Evolutionary conservation across 2,797 vertebrate species (phyloP).

Genomic region (Sylvia borin): DNA sequence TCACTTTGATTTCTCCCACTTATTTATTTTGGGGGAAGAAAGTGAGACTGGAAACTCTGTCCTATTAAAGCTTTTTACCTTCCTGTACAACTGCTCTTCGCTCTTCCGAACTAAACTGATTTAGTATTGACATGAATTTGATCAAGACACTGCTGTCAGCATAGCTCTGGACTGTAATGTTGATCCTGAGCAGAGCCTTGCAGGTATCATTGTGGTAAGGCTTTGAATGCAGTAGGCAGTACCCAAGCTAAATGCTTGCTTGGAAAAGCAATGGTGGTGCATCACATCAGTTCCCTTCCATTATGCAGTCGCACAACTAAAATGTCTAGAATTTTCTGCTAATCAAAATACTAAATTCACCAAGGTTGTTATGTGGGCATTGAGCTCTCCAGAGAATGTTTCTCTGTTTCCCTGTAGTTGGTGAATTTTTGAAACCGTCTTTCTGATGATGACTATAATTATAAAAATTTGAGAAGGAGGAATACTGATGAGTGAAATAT

Average conservation of each 20-base stretch:
- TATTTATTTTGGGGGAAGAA: background rate
- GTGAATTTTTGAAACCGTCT: constrained; percentile 39
- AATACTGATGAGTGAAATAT: constrained; percentile 59
- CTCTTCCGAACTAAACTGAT: background rate
- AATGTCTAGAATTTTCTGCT: constrained; percentile 35
- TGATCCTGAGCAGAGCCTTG: background rate
- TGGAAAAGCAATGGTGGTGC: background rate
- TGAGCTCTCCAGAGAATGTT: constrained; percentile 36
- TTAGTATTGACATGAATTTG: background rate
- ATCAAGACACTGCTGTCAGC: background rate
- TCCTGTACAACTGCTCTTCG: background rate
- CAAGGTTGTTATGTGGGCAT: constrained; percentile 45
- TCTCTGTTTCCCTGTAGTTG: constrained; percentile 28
- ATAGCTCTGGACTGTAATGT: background rate
- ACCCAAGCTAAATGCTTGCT: background rate
- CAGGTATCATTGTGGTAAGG: background rate
- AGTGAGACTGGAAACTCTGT: background rate
- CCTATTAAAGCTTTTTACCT: background rate
- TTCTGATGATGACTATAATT: constrained; percentile 55
- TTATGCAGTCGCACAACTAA: background rate
- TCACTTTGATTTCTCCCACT: background rate
- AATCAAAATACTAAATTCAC: constrained; percentile 14
- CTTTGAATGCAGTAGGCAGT: background rate
- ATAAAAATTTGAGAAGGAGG: constrained; percentile 63
- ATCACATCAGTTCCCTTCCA: background rate